These are phyloP conservation scores for Oscarella lobularis DNA, from an alignment of 37 sponge, comb jelly and placozoan species.

Conservation along the genomic window DNA sequence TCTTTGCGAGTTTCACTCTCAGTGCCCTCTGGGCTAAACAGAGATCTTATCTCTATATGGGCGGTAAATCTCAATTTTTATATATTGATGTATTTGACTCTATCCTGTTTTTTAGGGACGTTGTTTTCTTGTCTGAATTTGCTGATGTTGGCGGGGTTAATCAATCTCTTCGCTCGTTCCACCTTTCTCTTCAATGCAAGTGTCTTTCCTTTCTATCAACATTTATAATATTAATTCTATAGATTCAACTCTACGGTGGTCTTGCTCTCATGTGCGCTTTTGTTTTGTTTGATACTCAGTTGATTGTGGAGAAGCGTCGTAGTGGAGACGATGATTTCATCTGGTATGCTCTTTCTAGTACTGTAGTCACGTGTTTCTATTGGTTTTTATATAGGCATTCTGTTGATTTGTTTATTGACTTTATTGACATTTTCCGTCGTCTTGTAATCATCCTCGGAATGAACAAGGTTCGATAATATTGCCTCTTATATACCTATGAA, in stretches of 20 bases:
- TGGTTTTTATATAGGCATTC: constrained; percentile 57
- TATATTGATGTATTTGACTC: not conserved
- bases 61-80: constrained; percentile 31
- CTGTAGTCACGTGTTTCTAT: not conserved
- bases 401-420: constrained; percentile 92
- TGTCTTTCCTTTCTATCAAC: not conserved
- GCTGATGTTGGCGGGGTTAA: constrained; percentile 37
- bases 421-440: constrained; percentile 82
- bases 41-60: constrained; percentile 71
- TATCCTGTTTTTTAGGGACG: constrained; percentile 2
- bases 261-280: constrained; percentile 88
- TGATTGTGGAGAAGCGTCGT: constrained; percentile 81
- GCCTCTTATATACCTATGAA: too few relatives aligned
- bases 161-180: constrained; percentile 77
- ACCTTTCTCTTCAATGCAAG: constrained; percentile 50
- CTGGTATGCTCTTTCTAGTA: constrained; percentile 26
- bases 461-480: too few relatives aligned
- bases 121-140: constrained; percentile 36
- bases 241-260: constrained; percentile 77
- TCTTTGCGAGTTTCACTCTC: constrained; percentile 37
- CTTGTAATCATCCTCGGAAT: constrained; percentile 68
- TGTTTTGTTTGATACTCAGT: constrained; percentile 91
- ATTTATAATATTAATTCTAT: not conserved
- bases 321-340: constrained; percentile 80
- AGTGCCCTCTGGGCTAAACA: constrained; percentile 63